Conservation (phyloP, 2,888 invertebrate species). For the Acanthococcus lagerstroemiae region DNA sequence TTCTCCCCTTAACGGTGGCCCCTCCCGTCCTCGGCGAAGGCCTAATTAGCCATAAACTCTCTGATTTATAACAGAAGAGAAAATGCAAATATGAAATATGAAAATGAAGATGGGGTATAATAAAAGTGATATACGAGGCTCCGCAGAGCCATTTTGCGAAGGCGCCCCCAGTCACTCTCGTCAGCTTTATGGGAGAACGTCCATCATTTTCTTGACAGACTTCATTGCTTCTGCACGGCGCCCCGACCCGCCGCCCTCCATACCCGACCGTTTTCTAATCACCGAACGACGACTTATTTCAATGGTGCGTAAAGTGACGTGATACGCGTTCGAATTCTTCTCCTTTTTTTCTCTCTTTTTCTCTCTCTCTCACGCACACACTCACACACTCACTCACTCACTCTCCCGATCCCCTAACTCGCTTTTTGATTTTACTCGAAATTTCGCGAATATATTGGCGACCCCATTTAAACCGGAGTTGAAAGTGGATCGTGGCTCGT, state of each 20-base stretch:
- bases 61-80: slow-evolving; percentile 51
- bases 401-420: too few species aligned
- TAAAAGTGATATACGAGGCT: slow-evolving; percentile 70
- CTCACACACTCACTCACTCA: too few species aligned
- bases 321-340: slow-evolving; percentile 20
- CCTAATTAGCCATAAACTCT: slow-evolving; percentile 56
- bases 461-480: too few species aligned
- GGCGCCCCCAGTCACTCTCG: slow-evolving; percentile 56
- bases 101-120: slow-evolving; percentile 61
- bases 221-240: slow-evolving; percentile 43
- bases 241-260: slow-evolving; percentile 17
- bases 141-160: slow-evolving; percentile 63
- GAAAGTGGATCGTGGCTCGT: too few species aligned
- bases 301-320: slow-evolving; percentile 31
- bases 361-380: background rate
- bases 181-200: slow-evolving; percentile 63
- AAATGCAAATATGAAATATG: slow-evolving; percentile 47
- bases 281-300: slow-evolving; percentile 31
- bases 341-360: background rate
- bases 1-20: slow-evolving; percentile 34
- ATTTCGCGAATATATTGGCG: too few species aligned
- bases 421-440: too few species aligned
- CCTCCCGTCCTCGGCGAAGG: slow-evolving; percentile 39
- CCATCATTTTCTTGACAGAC: slow-evolving; percentile 59
- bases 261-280: slow-evolving; percentile 28